Evolutionary conservation across 1,140 invertebrate species (phyloP).

Genomic region (Gonatopus flavifemur): DNA sequence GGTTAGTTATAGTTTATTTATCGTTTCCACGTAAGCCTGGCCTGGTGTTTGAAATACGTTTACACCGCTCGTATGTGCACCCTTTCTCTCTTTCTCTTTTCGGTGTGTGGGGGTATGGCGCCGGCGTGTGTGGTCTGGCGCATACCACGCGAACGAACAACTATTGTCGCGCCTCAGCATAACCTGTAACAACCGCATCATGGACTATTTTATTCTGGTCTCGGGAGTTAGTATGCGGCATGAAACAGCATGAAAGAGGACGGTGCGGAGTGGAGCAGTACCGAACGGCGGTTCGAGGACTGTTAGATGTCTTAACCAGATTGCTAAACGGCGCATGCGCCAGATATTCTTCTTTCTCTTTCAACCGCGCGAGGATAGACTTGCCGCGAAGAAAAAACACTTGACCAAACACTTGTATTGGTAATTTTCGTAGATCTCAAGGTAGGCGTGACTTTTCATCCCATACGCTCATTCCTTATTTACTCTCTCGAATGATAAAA

Average conservation of each 20-base stretch:
- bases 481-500: too few relatives aligned
- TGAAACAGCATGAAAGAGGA: too few relatives aligned
- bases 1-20: constrained; percentile 58
- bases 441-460: constrained; percentile 16
- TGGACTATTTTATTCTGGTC: constrained; percentile 19
- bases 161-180: constrained; percentile 28
- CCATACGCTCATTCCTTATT: too few relatives aligned
- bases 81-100: constrained; percentile 30
- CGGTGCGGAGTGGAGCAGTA: constrained; percentile 9
- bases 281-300: too few relatives aligned
- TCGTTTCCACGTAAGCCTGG: constrained; percentile 54
- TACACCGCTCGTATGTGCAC: constrained; percentile 49
- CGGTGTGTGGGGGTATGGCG: constrained; percentile 41
- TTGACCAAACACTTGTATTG: constrained; percentile 22
- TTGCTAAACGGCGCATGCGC: constrained; percentile 37
- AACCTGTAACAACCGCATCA: background rate
- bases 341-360: background rate
- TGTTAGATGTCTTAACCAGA: constrained; percentile 49
- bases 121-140: constrained; percentile 49
- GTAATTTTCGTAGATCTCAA: constrained; percentile 31
- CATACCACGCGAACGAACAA: constrained; percentile 37
- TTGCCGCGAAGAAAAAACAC: too few relatives aligned
- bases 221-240: too few relatives aligned
- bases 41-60: constrained; percentile 48
- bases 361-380: constrained; percentile 16